Evolutionary conservation across 2,113 vertebrate species (phyloP), one percentile per base, ranked within the genome.

Genomic region (Limanda limanda): DNA sequence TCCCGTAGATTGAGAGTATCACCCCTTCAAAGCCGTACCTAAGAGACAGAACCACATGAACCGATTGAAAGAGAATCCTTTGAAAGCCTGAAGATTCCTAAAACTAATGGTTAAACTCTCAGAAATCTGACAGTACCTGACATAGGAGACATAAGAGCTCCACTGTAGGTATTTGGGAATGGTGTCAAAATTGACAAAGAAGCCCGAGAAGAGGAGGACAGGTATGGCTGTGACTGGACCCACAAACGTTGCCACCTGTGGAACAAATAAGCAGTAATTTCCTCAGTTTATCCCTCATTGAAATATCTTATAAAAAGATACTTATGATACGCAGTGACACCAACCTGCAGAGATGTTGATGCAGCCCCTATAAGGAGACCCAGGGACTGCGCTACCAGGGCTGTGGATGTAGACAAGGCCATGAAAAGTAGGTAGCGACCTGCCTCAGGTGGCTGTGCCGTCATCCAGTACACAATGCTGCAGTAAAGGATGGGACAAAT

Each of bases 391-490:
- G 98, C 98, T 75, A 99, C 98, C 83, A 99, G 91, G 35, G 98
- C 97, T 0, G 97, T 99, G 86, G 95, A 96, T 0, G 96, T 97
- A 81, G 96, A 96, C 90, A 99, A 93, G 4, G 97, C 96, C 47
- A 98, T 96, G 86, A 99, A 99, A 79, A 99, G 97, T 60, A 99
- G 90, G 91, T 96, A 99, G 54, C 97, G 95, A 0, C 88, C 86
- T 1, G 94, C 97, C 82, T 99, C 98, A 0, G 98, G 95, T 0
- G 98, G 98, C 86, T 99, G 98, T n/a, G 95, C 94, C 0, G 98
- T 99, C 97, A 99, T 99, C 98, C 98, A 99, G 94, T 99, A 99
- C 52, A 98, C 97, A 12, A 99, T 98, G 86, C 97, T 98, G 91
- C 98, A 99, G 92, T 99, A 99, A 2, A 96, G 95, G 8, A 97